Percentiles rank a stretch among this genome's conserved stretches.
Conservation (phyloP, 2,113 vertebrate genomes). For the Centropus unirufus region DNA sequence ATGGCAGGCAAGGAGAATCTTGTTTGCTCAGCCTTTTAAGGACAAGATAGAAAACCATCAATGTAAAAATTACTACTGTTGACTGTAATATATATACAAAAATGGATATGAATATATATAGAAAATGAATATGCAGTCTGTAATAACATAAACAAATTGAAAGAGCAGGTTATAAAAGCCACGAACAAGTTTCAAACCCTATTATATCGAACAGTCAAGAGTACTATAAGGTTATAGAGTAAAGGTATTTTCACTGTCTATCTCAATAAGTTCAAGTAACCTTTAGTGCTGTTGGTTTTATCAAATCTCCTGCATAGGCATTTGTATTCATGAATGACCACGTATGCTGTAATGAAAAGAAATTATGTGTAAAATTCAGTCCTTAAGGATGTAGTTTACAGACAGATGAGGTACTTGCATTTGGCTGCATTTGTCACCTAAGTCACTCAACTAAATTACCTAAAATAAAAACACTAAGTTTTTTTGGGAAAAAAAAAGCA, state of each 20-base stretch:
- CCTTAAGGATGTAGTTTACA: background rate
- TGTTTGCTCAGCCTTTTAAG: slow-evolving; percentile 11
- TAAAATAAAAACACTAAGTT: background rate
- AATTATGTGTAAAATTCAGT: background rate
- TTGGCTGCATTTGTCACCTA: background rate
- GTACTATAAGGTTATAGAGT: background rate
- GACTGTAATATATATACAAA: background rate
- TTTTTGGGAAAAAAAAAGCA: background rate
- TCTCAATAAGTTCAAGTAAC: background rate
- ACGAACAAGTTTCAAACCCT: background rate
- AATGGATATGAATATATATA: too few species aligned
- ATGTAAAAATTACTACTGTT: background rate
- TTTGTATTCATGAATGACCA: background rate
- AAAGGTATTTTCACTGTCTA: background rate
- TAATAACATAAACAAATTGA: background rate
- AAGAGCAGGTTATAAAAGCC: background rate
- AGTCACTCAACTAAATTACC: background rate
- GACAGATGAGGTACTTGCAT: background rate
- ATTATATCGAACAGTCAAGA: background rate
- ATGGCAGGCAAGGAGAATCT: background rate
- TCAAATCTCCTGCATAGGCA: background rate
- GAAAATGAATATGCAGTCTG: background rate
- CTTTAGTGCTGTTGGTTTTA: background rate
- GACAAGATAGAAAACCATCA: background rate
- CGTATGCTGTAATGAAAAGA: background rate